These are phyloP conservation scores for Pachyrhynchus sulphureomaculatus DNA, from an alignment of 1,140 invertebrate species.

Conservation along the genomic window DNA sequence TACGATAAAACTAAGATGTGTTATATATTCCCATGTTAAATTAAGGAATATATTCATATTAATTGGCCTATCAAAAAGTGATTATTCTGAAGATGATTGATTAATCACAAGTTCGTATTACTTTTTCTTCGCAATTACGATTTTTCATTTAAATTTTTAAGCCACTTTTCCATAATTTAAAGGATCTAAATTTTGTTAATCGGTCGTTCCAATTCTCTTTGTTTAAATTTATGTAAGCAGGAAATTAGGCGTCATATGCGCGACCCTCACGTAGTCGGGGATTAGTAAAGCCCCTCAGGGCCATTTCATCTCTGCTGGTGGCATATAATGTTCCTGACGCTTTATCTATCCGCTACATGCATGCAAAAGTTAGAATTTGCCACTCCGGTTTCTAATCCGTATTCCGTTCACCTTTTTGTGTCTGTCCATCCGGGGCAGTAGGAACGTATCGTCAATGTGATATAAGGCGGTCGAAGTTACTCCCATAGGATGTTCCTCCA, in stretches of 20 bases:
- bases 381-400: constrained; percentile 33
- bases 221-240: constrained; percentile 22
- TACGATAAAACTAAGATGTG: no score
- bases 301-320: constrained; percentile 28
- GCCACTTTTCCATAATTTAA: background rate
- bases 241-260: constrained; percentile 35
- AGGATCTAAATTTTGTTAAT: background rate
- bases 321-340: constrained; percentile 35
- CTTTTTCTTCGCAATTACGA: no score
- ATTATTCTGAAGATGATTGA: no score
- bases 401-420: constrained; percentile 34
- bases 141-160: no score
- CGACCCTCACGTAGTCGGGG: constrained; percentile 38
- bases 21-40: no score
- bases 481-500: constrained; percentile 45
- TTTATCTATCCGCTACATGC: constrained; percentile 40
- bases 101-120: no score
- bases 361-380: constrained; percentile 38
- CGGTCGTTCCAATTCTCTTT: background rate
- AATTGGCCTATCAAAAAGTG: no score
- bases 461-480: constrained; percentile 44
- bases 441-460: constrained; percentile 37
- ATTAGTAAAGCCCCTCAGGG: constrained; percentile 33
- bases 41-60: no score
- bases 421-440: constrained; percentile 28